Percentiles rank a stretch among this genome's conserved stretches.
Conservation (phyloP, 2,113 vertebrate genomes). For the Clupea harengus region DNA sequence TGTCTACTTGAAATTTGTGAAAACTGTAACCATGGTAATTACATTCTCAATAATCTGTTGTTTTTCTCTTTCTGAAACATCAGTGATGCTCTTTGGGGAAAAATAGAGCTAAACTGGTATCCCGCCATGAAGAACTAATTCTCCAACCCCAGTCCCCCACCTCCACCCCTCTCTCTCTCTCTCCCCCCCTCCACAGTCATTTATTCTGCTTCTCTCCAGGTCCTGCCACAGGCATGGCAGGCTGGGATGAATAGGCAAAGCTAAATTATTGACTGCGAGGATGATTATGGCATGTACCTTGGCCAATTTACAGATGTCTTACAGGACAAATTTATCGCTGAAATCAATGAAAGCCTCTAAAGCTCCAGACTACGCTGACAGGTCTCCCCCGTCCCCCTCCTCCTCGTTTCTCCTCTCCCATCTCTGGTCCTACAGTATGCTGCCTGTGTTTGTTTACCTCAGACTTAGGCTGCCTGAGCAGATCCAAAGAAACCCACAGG, state of each 20-base stretch:
- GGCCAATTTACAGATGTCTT: slow-evolving; percentile 42
- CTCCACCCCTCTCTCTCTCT: neutral
- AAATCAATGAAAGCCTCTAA: slow-evolving; percentile 42
- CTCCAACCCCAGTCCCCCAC: neutral
- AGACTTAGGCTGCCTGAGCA: neutral
- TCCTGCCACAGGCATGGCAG: neutral
- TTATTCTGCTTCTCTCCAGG: neutral
- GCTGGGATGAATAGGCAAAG: slow-evolving; percentile 22
- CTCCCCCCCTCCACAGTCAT: slow-evolving; percentile 27
- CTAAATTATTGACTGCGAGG: slow-evolving; percentile 34
- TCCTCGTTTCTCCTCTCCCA: neutral
- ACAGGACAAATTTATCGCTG: slow-evolving; percentile 42
- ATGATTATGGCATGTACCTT: slow-evolving; percentile 36
- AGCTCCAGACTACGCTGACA: neutral
- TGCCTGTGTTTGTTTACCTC: neutral
- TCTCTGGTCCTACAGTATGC: neutral
- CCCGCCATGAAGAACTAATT: neutral
- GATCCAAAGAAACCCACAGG: neutral
- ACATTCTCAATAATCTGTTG: neutral
- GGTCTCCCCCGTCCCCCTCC: neutral
- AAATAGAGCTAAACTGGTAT: neutral
- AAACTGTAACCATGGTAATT: slow-evolving; percentile 3
- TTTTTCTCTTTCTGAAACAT: neutral
- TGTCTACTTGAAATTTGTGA: neutral
- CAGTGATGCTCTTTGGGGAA: neutral